Percentiles rank a stretch among this genome's conserved stretches.
Evolutionary conservation across 2,888 invertebrate genomes (phyloP).

Genomic region (Altica lythri): DNA sequence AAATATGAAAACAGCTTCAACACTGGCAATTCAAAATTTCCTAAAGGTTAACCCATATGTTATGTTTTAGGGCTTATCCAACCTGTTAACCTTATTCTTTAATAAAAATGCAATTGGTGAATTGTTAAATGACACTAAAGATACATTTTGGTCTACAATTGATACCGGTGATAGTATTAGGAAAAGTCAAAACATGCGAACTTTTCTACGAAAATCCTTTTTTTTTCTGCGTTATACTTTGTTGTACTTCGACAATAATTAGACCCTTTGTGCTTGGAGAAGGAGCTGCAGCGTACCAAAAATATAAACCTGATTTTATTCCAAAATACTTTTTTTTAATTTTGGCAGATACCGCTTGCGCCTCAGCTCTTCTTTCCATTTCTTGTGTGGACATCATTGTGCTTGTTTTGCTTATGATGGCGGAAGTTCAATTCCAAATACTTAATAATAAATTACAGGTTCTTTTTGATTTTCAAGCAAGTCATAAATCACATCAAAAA

Average conservation of each 20-base stretch:
- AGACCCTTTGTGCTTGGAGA: background rate
- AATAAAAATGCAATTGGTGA: background rate
- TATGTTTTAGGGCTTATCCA: background rate
- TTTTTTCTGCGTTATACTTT: background rate
- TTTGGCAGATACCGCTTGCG: slow-evolving; percentile 1
- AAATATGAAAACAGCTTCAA: too few species aligned
- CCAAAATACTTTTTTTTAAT: slow-evolving; percentile 10
- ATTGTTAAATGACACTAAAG: background rate
- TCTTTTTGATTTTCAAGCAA: background rate
- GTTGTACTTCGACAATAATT: background rate
- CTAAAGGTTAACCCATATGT: too few species aligned
- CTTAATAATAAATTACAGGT: slow-evolving; percentile 3
- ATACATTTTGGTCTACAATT: background rate
- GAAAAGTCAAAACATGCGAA: background rate
- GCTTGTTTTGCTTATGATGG: slow-evolving; percentile 5
- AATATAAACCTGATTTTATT: background rate
- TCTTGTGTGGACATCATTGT: slow-evolving; percentile 4
- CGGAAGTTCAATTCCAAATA: slow-evolving; percentile 6
- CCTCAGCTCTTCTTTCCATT: slow-evolving; percentile 1
- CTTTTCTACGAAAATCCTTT: too few species aligned
- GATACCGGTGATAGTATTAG: background rate
- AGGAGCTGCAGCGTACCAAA: background rate
- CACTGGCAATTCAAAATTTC: too few species aligned
- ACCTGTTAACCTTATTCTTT: background rate
- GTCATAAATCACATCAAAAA: background rate